A percentile compares a stretch with the other conserved stretches of the same genome.
These are phyloP conservation scores for Adelges cooleyi DNA, from an alignment of 1,140 invertebrate species.

Conservation along the genomic window DNA sequence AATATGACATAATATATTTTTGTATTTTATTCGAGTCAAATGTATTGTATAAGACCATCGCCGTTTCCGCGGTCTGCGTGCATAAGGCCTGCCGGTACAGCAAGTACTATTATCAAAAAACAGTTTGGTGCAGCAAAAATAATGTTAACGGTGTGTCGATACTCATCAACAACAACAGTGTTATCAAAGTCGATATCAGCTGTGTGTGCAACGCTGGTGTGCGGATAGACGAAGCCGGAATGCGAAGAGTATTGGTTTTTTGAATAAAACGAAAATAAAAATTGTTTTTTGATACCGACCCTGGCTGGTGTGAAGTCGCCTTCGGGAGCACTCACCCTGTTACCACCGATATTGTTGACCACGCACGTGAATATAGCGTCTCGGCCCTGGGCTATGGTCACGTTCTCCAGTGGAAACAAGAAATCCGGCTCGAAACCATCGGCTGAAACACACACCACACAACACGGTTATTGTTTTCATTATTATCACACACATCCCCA, in stretches of 20 bases:
- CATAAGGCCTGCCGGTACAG: constrained; percentile 2
- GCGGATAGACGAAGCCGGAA: constrained; percentile 22
- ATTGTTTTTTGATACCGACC: constrained; percentile 31
- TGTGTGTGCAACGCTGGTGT: constrained; percentile 9
- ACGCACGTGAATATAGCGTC: constrained; percentile 82
- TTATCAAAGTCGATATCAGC: too few species aligned
- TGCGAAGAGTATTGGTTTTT: constrained; percentile 10
- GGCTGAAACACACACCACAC: constrained; percentile 38
- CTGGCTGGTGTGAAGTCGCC: constrained; percentile 47
- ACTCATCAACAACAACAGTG: too few species aligned
- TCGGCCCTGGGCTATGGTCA: constrained; percentile 72
- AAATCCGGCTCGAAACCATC: constrained; percentile 70
- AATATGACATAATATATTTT: too few species aligned
- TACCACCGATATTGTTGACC: constrained; percentile 80
- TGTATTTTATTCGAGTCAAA: too few species aligned
- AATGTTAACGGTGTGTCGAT: too few species aligned
- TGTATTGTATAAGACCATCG: not conserved
- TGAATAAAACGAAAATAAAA: not conserved
- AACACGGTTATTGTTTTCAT: not conserved
- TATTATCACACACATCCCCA: not conserved
- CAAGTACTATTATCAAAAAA: too few species aligned
- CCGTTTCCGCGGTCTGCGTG: not conserved
- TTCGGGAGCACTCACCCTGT: constrained; percentile 70
- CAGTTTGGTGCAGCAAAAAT: too few species aligned
- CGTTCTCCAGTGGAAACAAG: constrained; percentile 69